Evolutionary conservation across 2,113 vertebrate species (phyloP), one percentile per base, ranked within the genome.

Genomic region (Steatornis caripensis): DNA sequence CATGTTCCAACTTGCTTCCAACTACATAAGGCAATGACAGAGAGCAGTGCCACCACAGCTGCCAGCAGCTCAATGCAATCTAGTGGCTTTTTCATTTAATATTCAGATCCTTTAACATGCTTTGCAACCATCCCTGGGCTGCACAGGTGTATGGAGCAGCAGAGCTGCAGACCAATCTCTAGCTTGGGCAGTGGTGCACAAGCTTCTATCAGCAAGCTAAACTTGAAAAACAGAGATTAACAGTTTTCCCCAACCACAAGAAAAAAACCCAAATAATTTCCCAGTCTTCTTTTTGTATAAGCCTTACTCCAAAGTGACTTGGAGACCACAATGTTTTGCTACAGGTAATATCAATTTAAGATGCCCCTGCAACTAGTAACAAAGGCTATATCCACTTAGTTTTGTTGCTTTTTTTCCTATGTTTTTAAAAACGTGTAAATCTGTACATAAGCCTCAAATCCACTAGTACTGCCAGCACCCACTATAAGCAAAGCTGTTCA

Each of bases 141-240:
- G 30, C 11, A 8, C 11, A 20, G 12, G 20, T 68, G 32, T 18
- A 9, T 12, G 57, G 21, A 71, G 64, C 27, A 72, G 48, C 39
- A 24, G 24, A 36, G 54, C 60, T 51, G 37, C 34, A 53, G n/a
- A 64, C 13, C 48, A 51, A 48, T 45, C 45, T 77, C 27, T 15
- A 34, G n/a, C 45, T 60, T 11, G 34, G 32, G 34, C 55, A 48
- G 23, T 26, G 18, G 11, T 14, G 34, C 15, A 11, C 0, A 0
- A 70, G 61, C 27, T 75, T 22, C 81, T 84, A 29, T 45, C 51
- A 68, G 27, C n/a, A 51, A 77, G 26, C 14, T n/a, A 26, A 1
- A 2, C 49, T 19, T 46, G 41, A 65, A 17, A n/a, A 60, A 23
- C 15, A 53, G 51, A 70, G 13, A 54, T n/a, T 27, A 64, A 65